Evolutionary conservation across 2,113 vertebrate species (phyloP).

Genomic region (Macquaria australasica): DNA sequence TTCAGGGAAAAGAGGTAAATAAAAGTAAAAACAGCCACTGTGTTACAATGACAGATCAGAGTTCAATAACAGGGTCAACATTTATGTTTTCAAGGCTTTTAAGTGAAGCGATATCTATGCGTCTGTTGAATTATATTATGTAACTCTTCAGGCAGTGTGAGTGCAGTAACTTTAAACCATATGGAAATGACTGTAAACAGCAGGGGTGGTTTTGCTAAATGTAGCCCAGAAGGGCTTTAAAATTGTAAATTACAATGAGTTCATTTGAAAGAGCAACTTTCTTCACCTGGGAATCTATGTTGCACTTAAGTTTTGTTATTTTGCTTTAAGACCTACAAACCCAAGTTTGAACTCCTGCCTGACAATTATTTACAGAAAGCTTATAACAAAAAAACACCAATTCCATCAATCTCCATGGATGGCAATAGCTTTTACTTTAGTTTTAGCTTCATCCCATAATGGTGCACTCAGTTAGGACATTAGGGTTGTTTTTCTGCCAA

Average conservation of each 20-base stretch:
- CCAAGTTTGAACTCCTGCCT: constrained; percentile 4
- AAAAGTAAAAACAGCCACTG: background rate
- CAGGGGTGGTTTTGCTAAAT: constrained; percentile 49
- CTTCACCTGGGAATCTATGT: constrained; percentile 54
- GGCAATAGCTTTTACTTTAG: background rate
- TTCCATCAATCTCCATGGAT: constrained; percentile 16
- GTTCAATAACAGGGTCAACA: constrained; percentile 26
- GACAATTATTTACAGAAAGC: constrained; percentile 31
- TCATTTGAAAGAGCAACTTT: constrained; percentile 54
- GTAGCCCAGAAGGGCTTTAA: constrained; percentile 47
- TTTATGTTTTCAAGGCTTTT: constrained; percentile 13
- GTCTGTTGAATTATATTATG: constrained; percentile 14
- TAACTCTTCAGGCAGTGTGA: constrained; percentile 2
- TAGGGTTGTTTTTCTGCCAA: background rate
- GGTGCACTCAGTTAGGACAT: background rate
- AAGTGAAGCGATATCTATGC: background rate
- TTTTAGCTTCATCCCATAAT: constrained; percentile 2
- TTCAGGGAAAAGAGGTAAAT: background rate
- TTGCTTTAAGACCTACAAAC: constrained; percentile 1
- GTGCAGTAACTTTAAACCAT: constrained; percentile 48
- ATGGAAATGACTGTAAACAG: constrained; percentile 70
- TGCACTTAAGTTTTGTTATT: background rate
- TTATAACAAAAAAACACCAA: constrained; percentile 4
- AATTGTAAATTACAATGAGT: constrained; percentile 53
- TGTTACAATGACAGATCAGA: constrained; percentile 4